These are phyloP conservation scores for Acanthurus leucopareius DNA, from an alignment of 2,797 vertebrate genomes.

Conservation along the genomic window DNA sequence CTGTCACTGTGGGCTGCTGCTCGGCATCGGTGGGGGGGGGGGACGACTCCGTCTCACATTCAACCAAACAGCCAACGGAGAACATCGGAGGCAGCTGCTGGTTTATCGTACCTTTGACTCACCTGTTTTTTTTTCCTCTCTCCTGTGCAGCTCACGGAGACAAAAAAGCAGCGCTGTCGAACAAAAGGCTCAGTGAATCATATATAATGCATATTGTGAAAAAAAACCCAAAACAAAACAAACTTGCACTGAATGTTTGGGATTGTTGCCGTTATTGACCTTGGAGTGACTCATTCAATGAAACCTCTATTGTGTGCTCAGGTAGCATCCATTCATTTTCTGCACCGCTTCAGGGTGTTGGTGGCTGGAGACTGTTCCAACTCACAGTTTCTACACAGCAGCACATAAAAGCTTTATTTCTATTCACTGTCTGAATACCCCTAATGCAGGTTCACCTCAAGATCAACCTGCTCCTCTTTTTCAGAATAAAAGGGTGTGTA, in stretches of 20 bases:
- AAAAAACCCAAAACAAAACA: not conserved
- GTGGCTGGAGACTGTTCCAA: not conserved
- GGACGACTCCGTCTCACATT: slow-evolving; percentile 41
- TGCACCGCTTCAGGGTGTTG: not conserved
- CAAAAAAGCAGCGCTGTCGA: not conserved
- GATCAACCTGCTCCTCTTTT: too few relatives aligned
- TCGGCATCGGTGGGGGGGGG: slow-evolving; percentile 35
- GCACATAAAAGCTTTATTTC: too few relatives aligned
- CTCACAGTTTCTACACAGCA: too few relatives aligned
- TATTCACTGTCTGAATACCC: too few relatives aligned
- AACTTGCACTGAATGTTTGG: not conserved
- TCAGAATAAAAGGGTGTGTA: too few relatives aligned
- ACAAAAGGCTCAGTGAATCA: slow-evolving; percentile 26
- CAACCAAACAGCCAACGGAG: slow-evolving; percentile 38
- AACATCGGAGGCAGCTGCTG: slow-evolving; percentile 35
- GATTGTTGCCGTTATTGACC: slow-evolving; percentile 13
- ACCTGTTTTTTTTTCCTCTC: slow-evolving; percentile 7
- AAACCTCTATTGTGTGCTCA: not conserved
- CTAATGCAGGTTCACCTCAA: too few relatives aligned
- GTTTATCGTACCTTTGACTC: slow-evolving; percentile 54
- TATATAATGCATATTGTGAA: slow-evolving; percentile 20
- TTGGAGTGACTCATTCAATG: slow-evolving; percentile 29
- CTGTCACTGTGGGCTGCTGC: slow-evolving; percentile 42
- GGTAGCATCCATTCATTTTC: slow-evolving; percentile 1
- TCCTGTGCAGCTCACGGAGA: slow-evolving; percentile 22